Base-by-base conservation (phyloP, 2,113 vertebrate species). In the Telmatochromis brachygnathus region DNA sequence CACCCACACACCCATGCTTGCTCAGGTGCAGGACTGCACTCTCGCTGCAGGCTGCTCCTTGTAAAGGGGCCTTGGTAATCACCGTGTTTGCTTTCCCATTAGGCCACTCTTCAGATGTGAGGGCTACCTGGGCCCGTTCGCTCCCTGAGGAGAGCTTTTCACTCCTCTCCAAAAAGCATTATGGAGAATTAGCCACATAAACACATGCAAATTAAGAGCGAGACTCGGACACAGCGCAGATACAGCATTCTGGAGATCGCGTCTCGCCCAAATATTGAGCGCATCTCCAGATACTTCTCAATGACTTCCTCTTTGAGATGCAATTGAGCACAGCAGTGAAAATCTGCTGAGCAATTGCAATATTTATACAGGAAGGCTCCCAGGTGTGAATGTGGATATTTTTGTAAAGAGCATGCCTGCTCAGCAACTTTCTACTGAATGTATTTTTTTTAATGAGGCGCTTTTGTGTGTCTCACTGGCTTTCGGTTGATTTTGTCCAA, bases 11-110 rank as follows among this genome's bases (percentile, higher is more conserved):
- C 37, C 4, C 68, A 21, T 51, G 82, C 88, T 92, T 87, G 83
- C 88, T 90, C 60, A 88, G 89, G 83, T 65, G 80, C 75, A 89
- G 75, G 6, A 30, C 51, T 81, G 28, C 47, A 83, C 92, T 87
- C 85, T 90, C 79, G 56, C 91, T 92, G 92, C 89, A 88, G 70
- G 84, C 89, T 90, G 87, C 89, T 89, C 92, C 89, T 93, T 93
- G 94, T 93, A 91, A 91, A 93, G 90, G 65, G 83, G 89, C 87
- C 89, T 84, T 81, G 85, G 94, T 95, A 95, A 95, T 95, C 91
- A 93, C 88, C 35, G 28, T 96, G 95, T 96, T 96, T 97, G 95
- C 96, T 93, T 91, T 94, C 89, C 95, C 93, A 96, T 96, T 96
- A 96, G 90, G 42, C 90, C 33, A 80, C 94, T 92, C 93, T 95